These are phyloP conservation scores for Rhopalosiphum maidis DNA, from an alignment of 1,140 invertebrate genomes.

Conservation along the genomic window DNA sequence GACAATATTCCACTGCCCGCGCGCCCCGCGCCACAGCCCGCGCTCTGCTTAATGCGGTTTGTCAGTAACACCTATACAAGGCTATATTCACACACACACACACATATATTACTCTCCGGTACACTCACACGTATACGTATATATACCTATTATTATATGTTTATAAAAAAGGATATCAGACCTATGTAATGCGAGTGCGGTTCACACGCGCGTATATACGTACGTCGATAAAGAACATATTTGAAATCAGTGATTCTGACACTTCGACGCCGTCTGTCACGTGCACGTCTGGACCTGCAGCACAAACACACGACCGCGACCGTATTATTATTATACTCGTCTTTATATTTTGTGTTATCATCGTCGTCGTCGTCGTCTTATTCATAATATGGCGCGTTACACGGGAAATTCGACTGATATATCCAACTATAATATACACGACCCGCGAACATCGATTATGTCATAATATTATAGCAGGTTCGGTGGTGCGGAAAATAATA, in stretches of 20 bases:
- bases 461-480: neutral
- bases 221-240: neutral
- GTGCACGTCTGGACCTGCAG: neutral
- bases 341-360: neutral
- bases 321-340: neutral
- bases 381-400: neutral
- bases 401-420: neutral
- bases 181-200: neutral
- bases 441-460: neutral
- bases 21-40: neutral
- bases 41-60: slow-evolving; percentile 23
- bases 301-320: neutral
- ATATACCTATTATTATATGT: neutral
- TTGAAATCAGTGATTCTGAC: slow-evolving; percentile 7
- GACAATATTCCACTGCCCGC: neutral
- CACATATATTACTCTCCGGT: too few species aligned
- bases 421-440: too few species aligned
- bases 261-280: neutral
- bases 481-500: neutral
- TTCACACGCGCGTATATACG: neutral
- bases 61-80: slow-evolving; percentile 16
- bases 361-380: neutral
- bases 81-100: neutral
- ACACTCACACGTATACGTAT: neutral
- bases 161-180: neutral